phyloP scores from a whole-genome alignment of 2,888 invertebrate genomes.

The Acrocyrtus sp. region DNA sequence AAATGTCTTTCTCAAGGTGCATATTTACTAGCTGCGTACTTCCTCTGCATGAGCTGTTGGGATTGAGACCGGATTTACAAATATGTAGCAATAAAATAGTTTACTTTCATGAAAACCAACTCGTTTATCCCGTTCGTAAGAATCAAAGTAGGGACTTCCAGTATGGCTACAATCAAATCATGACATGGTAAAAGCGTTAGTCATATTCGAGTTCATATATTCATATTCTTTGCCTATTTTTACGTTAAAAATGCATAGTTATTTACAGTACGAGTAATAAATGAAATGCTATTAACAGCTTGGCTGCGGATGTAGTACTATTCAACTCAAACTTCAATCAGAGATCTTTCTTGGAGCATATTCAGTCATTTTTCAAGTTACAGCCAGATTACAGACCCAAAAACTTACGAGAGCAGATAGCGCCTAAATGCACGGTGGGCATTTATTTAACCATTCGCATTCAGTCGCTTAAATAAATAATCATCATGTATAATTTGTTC shows the following conservation, averaged over 20 bases:
- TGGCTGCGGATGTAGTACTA: slow-evolving; percentile 75
- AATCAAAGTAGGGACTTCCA: slow-evolving; percentile 78
- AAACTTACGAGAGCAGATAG: slow-evolving; percentile 70
- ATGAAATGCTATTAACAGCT: slow-evolving; percentile 67
- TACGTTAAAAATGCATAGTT: neutral
- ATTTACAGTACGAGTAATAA: neutral
- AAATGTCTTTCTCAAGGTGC: slow-evolving; percentile 66
- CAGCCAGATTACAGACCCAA: slow-evolving; percentile 75
- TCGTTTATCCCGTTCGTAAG: slow-evolving; percentile 76
- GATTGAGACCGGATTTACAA: slow-evolving; percentile 74
- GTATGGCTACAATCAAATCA: slow-evolving; percentile 80
- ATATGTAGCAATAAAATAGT: slow-evolving; percentile 73
- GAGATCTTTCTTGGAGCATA: slow-evolving; percentile 74
- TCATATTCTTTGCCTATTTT: neutral
- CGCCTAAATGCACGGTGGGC: slow-evolving; percentile 73
- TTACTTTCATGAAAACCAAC: slow-evolving; percentile 83
- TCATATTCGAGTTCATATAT: neutral
- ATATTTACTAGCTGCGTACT: slow-evolving; percentile 77
- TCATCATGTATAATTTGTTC: no score
- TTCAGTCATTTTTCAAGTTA: slow-evolving; percentile 73
- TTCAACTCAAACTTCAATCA: slow-evolving; percentile 79
- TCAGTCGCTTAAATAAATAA: no score
- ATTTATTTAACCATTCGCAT: no score
- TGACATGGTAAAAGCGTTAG: slow-evolving; percentile 71
- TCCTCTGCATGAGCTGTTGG: slow-evolving; percentile 76